Evolutionary conservation across 1,140 invertebrate species (phyloP).

Genomic region (Drosophila kanapiae): DNA sequence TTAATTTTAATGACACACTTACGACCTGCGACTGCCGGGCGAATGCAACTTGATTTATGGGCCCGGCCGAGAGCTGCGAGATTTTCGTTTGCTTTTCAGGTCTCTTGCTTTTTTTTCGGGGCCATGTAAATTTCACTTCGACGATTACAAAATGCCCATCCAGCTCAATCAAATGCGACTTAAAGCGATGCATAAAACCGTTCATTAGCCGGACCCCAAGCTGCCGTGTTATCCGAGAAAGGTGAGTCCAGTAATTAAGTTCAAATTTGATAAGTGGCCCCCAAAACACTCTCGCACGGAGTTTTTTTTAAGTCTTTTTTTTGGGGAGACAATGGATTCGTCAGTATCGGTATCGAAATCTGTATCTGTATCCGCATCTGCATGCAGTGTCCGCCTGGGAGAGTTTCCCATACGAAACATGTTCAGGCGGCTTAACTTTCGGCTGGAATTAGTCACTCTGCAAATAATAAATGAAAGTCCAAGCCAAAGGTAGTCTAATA

Average conservation of each 20-base stretch:
- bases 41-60: slow-evolving; percentile 80
- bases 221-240: slow-evolving; percentile 55
- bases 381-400: slow-evolving; percentile 23
- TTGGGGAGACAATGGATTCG: slow-evolving; percentile 53
- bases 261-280: slow-evolving; percentile 74
- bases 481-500: background rate
- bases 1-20: slow-evolving; percentile 82
- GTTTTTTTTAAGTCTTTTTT: background rate
- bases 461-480: background rate
- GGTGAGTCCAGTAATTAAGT: slow-evolving; percentile 72
- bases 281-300: slow-evolving; percentile 38
- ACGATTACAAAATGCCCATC: slow-evolving; percentile 67
- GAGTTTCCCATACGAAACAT: slow-evolving; percentile 33
- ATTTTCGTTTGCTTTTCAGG: slow-evolving; percentile 22
- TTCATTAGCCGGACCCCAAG: slow-evolving; percentile 60
- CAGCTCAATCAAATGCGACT: slow-evolving; percentile 57
- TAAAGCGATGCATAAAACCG: slow-evolving; percentile 75
- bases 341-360: slow-evolving; percentile 32
- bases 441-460: slow-evolving; percentile 9
- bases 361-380: slow-evolving; percentile 13
- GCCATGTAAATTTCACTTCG: slow-evolving; percentile 52
- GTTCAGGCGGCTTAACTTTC: slow-evolving; percentile 40
- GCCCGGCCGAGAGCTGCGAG: background rate
- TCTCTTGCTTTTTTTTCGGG: slow-evolving; percentile 14
- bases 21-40: slow-evolving; percentile 44